Evolutionary conservation across 2,888 invertebrate genomes (phyloP).

Genomic region (Limnephilus rhombicus): DNA sequence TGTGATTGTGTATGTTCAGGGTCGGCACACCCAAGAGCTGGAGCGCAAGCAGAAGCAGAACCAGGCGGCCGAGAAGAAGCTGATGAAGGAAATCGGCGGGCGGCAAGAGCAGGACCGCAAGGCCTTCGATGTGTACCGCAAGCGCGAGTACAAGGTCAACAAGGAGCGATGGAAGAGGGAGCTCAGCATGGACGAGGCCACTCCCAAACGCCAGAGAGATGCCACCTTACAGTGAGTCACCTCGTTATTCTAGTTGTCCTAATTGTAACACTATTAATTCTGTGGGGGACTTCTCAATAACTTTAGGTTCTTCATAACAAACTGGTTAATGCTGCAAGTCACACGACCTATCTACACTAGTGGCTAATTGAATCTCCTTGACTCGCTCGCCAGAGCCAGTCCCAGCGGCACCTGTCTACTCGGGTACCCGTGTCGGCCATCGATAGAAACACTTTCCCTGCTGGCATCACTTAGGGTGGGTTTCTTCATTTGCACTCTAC

Average conservation of each 20-base stretch:
- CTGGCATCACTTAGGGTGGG: too few species aligned
- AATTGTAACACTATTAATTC: not conserved
- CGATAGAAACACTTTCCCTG: too few species aligned
- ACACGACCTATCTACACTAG: too few species aligned
- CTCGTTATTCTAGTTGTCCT: not conserved
- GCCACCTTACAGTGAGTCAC: slow-evolving; percentile 88
- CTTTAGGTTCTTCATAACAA: too few species aligned
- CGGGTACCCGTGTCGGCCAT: too few species aligned
- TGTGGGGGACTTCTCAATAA: too few species aligned
- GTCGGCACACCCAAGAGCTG: slow-evolving; percentile 87
- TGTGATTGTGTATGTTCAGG: slow-evolving; percentile 70
- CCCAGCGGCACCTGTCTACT: too few species aligned
- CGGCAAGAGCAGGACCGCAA: slow-evolving; percentile 96
- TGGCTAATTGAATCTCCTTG: too few species aligned
- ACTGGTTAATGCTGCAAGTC: too few species aligned
- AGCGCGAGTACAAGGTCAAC: slow-evolving; percentile 97
- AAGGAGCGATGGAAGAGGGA: slow-evolving; percentile 98
- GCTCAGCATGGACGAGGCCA: slow-evolving; percentile 93
- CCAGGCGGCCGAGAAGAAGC: slow-evolving; percentile 92
- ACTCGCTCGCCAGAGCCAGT: too few species aligned
- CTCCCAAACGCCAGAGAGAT: slow-evolving; percentile 93
- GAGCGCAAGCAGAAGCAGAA: slow-evolving; percentile 92
- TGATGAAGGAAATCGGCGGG: slow-evolving; percentile 92
- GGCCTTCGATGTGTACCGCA: slow-evolving; percentile 93
- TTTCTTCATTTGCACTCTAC: too few species aligned